phyloP scores from a whole-genome alignment of 2,113 vertebrate species.

The Poeciliopsis retropinna region DNA sequence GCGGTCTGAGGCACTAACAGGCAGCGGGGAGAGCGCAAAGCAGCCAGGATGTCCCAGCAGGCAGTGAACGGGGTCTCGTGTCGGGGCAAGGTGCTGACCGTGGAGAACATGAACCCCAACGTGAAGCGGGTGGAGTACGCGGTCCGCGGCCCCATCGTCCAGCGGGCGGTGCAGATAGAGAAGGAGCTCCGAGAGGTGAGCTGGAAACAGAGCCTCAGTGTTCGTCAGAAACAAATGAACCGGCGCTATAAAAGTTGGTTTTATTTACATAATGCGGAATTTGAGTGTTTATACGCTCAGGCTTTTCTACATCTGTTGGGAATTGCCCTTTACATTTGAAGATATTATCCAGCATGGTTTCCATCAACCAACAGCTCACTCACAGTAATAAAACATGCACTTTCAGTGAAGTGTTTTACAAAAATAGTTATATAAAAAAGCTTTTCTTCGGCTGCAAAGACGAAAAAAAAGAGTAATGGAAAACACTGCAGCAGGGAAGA shows the following conservation, averaged over 20 bases:
- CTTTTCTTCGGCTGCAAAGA: neutral
- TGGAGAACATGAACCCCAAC: constrained; percentile 87
- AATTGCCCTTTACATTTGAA: neutral
- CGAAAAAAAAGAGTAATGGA: no score
- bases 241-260: neutral
- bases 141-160: constrained; percentile 86
- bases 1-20: neutral
- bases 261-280: neutral
- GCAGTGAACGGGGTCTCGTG: constrained; percentile 46
- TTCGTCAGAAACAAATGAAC: neutral
- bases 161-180: constrained; percentile 85
- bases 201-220: neutral
- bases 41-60: constrained; percentile 65
- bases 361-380: no score
- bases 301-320: neutral
- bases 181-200: constrained; percentile 85
- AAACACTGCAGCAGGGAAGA: neutral
- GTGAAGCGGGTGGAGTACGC: constrained; percentile 87
- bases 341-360: neutral
- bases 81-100: constrained; percentile 79
- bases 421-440: neutral
- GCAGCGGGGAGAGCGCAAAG: neutral
- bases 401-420: neutral
- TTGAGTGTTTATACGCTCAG: no score
- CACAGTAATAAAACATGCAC: neutral